Base-by-base conservation (phyloP, 2,113 vertebrate species). In the Salvator merianae region DNA sequence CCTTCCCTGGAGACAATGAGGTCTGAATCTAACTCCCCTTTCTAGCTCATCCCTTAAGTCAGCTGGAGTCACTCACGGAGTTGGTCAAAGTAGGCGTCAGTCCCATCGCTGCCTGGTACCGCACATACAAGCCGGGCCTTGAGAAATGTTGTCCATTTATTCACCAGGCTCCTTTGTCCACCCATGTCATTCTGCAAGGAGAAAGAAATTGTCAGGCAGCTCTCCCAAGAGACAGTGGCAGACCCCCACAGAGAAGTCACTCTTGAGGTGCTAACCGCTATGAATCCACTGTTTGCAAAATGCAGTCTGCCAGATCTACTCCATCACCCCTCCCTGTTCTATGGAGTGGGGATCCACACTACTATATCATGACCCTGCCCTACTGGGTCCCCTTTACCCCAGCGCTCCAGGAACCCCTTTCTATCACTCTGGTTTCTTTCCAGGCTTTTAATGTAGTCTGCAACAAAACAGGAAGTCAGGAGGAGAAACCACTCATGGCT, bases 71-170 rank as follows among this genome's bases (percentile, higher is more conserved):
- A 96, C 98, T 98, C 95, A 99, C 99, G 97, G 71, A 99, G 98
- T 86, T 99, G 97, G 69, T 99, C 97, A 0, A 99, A 99, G 92
- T 98, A 95, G 0, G 98, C 99, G 92, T 99, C 98, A 0, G 95
- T 96, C n/a, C 98, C 97, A 0, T 99, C 98, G 0, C 85, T 94
- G 74, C 98, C 97, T 0, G 97, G 97, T 50, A 99, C 97, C 0
- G 98, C 97, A 9, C 99, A 99, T 85, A 99, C 86, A 0, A 99
- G 96, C 43, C 98, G 96, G 1, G 99, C 98, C 94, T 99, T 99
- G 77, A 99, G 95, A 91, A 99, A 99, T 0, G 98, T 99, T 0
- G 98, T 99, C 99, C 99, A 99, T 91, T 99, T 99, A 93, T 99
- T 99, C 87, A 99, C 98, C 90, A 99, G 94, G 91, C 98, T 99